These are phyloP conservation scores for Petrocephalus zakoni DNA, from an alignment of 2,113 vertebrate genomes.

Conservation along the genomic window DNA sequence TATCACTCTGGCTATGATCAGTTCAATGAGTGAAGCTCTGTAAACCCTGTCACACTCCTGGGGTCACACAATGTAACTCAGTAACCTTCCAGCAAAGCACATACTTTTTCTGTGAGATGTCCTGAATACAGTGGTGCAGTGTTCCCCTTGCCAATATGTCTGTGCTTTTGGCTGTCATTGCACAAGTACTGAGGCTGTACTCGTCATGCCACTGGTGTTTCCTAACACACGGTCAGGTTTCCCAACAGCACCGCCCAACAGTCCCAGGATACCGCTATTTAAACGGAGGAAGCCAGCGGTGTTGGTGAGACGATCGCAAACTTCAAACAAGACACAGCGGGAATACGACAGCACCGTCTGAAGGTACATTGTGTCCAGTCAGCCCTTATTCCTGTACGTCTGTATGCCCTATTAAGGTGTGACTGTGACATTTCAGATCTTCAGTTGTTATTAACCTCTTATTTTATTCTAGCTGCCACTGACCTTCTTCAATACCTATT, in stretches of 20 bases:
- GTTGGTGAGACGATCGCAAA: neutral
- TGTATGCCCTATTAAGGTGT: neutral
- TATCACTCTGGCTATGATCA: neutral
- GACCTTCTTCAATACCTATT: neutral
- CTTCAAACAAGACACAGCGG: neutral
- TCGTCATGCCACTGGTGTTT: neutral
- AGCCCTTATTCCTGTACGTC: neutral
- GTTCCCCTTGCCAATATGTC: neutral
- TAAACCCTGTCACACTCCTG: neutral
- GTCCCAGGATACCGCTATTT: neutral
- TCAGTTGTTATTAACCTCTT: neutral
- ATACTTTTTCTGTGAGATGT: neutral
- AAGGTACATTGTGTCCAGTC: neutral
- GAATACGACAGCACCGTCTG: neutral
- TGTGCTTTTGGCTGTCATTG: neutral
- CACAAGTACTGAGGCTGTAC: neutral
- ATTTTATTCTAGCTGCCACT: neutral
- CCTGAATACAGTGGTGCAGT: neutral
- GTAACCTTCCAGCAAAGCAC: neutral
- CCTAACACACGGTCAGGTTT: neutral
- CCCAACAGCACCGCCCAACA: neutral
- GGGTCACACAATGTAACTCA: neutral
- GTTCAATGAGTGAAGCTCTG: neutral
- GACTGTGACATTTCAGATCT: neutral
- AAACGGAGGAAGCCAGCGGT: neutral